phyloP scores from a whole-genome alignment of 1,140 invertebrate genomes.

The Neuroterus valhalla region DNA sequence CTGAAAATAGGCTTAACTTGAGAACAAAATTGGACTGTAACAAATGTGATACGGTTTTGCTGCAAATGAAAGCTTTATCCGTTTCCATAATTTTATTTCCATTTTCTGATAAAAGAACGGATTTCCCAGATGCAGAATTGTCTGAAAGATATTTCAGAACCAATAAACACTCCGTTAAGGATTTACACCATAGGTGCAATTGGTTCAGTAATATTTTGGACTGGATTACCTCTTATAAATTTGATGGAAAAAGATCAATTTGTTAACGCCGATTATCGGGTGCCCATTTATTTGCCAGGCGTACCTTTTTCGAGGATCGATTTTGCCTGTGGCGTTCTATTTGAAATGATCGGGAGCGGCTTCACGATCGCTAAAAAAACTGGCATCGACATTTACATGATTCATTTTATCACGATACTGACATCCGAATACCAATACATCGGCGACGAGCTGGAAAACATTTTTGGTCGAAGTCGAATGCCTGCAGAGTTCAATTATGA shows the following conservation, averaged over 20 bases:
- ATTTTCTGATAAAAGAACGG: not conserved
- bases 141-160: not conserved
- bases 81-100: too few relatives aligned
- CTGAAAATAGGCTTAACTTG: too few relatives aligned
- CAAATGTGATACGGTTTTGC: too few relatives aligned
- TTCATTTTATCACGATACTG: constrained; percentile 47
- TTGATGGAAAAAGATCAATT: constrained; percentile 30
- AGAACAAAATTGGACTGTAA: too few relatives aligned
- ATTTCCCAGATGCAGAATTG: not conserved
- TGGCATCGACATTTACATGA: constrained; percentile 51
- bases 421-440: constrained; percentile 51
- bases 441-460: constrained; percentile 16
- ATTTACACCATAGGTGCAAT: constrained; percentile 32
- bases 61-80: too few relatives aligned
- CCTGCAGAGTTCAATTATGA: not conserved
- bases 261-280: constrained; percentile 43
- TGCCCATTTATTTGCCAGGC: constrained; percentile 40
- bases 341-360: constrained; percentile 32
- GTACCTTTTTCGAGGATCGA: constrained; percentile 35
- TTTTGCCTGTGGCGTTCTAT: constrained; percentile 3
- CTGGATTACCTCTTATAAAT: not conserved
- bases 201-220: constrained; percentile 35
- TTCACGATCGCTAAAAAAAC: constrained; percentile 40
- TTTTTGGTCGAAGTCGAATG: constrained; percentile 4
- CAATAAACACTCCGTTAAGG: constrained; percentile 27